Evolutionary conservation across 2,888 invertebrate species (phyloP), one percentile per base, ranked within the genome.

Genomic region (Troides helena): DNA sequence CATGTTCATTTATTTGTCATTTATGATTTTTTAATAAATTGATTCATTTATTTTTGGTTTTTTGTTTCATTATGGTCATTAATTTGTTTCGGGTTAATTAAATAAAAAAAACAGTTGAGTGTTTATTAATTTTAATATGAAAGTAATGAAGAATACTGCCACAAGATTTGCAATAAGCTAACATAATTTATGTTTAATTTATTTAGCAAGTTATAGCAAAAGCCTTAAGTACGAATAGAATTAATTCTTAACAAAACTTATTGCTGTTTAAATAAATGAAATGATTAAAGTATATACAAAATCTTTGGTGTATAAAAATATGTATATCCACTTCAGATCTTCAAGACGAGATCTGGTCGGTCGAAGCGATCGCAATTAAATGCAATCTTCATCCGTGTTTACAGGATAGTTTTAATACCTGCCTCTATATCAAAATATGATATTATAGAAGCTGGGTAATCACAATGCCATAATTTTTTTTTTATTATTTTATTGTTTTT

Each of bases 271-370:
- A 71, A 72, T 69, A 80, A 60, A 83, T 83, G 72, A 80, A 80
- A 75, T 77, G 77, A 86, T 80, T 83, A 86, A 84, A 87, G 80
- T 91, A 91, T 91, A 81, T 91, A 92, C 90, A 91, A 88, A 88
- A 83, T 85, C 84, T 87, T 87, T 90, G 87, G 84, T 89, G 86
- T 88, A 88, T 84, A 88, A 88, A 88, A 89, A 86, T 88, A 88
- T 86, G 81, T 87, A 86, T 85, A 87, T 87, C 88, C 89, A 84
- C 87, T 88, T 92, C 92, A 92, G 89, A 90, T 85, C 92, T 90
- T 83, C 68, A 79, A 72, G 78, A 74, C 72, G 85, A 91, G 92
- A 90, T 87, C 92, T 92, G 92, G 92, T 92, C 92, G 92, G 89
- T 92, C 92, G 92, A 88, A 91, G 89, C 88, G 90, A 92, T 90